A percentile compares a stretch with the other conserved stretches of the same genome.
These are phyloP conservation scores for Xestoiulus laeticollis DNA, from an alignment of 2,888 invertebrate genomes.

Conservation along the genomic window DNA sequence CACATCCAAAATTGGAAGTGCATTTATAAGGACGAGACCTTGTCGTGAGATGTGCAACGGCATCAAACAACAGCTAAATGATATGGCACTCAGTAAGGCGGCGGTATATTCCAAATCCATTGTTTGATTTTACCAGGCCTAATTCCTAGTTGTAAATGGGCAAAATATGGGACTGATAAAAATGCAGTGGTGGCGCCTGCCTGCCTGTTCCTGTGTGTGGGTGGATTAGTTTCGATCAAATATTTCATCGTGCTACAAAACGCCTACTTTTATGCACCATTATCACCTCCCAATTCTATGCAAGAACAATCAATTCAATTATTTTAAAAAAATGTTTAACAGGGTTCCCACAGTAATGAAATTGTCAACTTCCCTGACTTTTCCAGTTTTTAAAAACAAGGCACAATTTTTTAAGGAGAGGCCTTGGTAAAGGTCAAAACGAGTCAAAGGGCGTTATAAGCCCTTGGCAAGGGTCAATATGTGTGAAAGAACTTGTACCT, in stretches of 20 bases:
- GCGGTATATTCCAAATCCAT: background rate
- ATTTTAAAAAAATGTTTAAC: background rate
- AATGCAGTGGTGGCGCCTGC: background rate
- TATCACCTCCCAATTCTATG: background rate
- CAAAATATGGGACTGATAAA: background rate
- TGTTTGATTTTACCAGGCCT: background rate
- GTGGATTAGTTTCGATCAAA: conserved; percentile 5
- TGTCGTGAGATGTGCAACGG: background rate
- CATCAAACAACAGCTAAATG: background rate
- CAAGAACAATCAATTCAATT: background rate
- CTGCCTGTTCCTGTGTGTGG: background rate
- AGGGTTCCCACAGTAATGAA: too few relatives aligned
- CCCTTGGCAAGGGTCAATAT: too few relatives aligned
- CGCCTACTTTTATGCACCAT: background rate
- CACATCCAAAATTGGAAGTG: background rate
- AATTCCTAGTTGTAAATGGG: background rate
- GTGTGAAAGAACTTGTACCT: too few relatives aligned
- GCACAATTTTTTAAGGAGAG: too few relatives aligned
- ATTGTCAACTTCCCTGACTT: too few relatives aligned
- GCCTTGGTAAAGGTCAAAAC: too few relatives aligned
- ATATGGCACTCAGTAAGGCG: too few relatives aligned
- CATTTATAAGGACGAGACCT: too few relatives aligned
- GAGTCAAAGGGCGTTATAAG: too few relatives aligned
- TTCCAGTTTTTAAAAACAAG: background rate
- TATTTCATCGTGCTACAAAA: background rate